Evolutionary conservation across 1,140 invertebrate species (phyloP).

Genomic region (Pseudomyrmex sp.): DNA sequence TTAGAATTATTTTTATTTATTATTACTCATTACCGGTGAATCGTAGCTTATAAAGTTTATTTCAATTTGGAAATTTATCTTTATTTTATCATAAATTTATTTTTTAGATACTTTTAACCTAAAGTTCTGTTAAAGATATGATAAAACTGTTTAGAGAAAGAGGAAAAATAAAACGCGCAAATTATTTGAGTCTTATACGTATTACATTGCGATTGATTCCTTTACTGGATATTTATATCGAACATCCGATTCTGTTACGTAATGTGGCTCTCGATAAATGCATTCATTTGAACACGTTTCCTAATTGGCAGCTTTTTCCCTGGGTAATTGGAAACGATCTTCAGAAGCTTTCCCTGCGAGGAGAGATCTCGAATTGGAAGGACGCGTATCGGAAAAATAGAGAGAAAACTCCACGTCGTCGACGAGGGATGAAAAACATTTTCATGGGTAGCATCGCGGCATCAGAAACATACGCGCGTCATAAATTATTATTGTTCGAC

Average conservation of each 20-base stretch:
- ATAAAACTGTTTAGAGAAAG: neutral
- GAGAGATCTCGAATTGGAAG: conserved; percentile 30
- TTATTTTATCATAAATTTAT: neutral
- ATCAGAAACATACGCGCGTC: neutral
- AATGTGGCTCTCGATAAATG: conserved; percentile 4
- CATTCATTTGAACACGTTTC: conserved; percentile 37
- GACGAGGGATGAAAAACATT: conserved; percentile 31
- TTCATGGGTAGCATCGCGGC: conserved; percentile 7
- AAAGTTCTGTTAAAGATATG: neutral
- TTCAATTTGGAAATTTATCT: neutral
- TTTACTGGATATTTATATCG: neutral
- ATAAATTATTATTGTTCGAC: conserved; percentile 20
- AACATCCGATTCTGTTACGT: conserved; percentile 9
- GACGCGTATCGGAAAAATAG: neutral
- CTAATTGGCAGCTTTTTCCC: conserved; percentile 69
- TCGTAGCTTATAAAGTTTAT: too few species aligned
- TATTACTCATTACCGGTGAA: neutral
- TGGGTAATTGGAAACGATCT: conserved; percentile 63
- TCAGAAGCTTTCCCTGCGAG: conserved; percentile 18
- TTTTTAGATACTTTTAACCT: neutral
- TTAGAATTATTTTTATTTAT: neutral
- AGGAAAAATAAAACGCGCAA: neutral
- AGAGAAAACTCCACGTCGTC: conserved; percentile 7
- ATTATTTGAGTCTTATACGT: neutral
- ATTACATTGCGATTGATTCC: conserved; percentile 14